phyloP scores from a whole-genome alignment of 2,888 invertebrate species.

The Platerodrilus igneus region DNA sequence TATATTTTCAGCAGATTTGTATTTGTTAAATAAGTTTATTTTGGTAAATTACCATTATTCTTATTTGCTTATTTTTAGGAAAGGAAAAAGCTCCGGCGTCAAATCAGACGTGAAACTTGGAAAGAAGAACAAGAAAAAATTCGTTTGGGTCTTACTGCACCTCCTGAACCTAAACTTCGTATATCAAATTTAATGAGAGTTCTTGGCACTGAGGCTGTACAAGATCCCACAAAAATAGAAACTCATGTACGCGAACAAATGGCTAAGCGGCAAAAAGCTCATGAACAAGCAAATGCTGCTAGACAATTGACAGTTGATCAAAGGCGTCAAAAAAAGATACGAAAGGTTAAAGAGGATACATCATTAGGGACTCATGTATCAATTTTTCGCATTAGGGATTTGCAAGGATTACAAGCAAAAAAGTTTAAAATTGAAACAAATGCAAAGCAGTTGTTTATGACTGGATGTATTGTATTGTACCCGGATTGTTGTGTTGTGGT shows the following conservation, averaged over 20 bases:
- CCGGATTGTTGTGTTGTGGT: constrained; percentile 96
- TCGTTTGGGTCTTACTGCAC: constrained; percentile 86
- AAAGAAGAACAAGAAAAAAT: constrained; percentile 99
- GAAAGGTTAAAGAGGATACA: constrained; percentile 70
- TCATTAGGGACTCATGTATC: constrained; percentile 83
- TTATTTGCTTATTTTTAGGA: too few species aligned
- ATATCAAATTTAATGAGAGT: constrained; percentile 99
- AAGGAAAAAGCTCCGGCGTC: constrained; percentile 89
- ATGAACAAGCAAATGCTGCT: constrained; percentile 92
- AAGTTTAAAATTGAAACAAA: constrained; percentile 98
- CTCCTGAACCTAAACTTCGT: constrained; percentile 91
- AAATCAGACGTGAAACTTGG: constrained; percentile 93
- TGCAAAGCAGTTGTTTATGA: constrained; percentile 93
- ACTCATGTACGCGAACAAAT: constrained; percentile 97
- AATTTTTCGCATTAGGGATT: constrained; percentile 85
- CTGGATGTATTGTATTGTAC: constrained; percentile 88
- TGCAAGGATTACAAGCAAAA: constrained; percentile 83
- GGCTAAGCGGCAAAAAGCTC: constrained; percentile 91
- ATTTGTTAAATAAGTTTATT: too few species aligned
- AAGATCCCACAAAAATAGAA: constrained; percentile 98
- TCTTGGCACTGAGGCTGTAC: constrained; percentile 94
- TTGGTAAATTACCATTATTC: too few species aligned
- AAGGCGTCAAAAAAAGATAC: constrained; percentile 83
- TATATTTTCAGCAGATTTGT: too few species aligned
- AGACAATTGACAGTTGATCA: constrained; percentile 91